Evolutionary conservation across 1,140 invertebrate genomes (phyloP).

Genomic region (Odontomachus brunneus): DNA sequence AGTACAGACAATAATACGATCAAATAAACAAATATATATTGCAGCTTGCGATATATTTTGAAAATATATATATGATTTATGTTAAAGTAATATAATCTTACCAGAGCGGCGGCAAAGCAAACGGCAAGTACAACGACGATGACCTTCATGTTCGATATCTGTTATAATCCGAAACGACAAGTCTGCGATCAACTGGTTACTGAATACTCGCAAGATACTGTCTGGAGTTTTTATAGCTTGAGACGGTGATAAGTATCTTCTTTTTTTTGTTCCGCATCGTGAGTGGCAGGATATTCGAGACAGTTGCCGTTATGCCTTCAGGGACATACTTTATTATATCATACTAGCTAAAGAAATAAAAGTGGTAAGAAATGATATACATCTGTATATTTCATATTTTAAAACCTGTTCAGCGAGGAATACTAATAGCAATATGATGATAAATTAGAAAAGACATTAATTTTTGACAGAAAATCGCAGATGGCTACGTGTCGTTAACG

Average conservation of each 20-base stretch:
- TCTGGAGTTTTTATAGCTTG: slow-evolving; percentile 63
- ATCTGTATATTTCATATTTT: neutral
- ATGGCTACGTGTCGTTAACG: neutral
- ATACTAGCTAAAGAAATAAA: neutral
- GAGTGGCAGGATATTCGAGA: slow-evolving; percentile 1
- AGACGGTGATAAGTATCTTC: neutral
- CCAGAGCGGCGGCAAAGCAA: slow-evolving; percentile 71
- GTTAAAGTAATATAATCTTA: slow-evolving; percentile 21
- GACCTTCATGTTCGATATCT: slow-evolving; percentile 67
- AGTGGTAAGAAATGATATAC: neutral
- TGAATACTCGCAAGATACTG: slow-evolving; percentile 13
- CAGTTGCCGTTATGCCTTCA: neutral
- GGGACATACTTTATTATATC: neutral
- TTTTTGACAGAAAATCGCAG: neutral
- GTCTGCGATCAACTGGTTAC: slow-evolving; percentile 25
- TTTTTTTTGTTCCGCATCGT: neutral
- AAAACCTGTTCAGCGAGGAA: neutral
- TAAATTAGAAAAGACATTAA: no score
- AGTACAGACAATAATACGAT: no score
- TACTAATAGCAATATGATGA: neutral
- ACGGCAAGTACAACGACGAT: slow-evolving; percentile 67
- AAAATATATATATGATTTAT: neutral
- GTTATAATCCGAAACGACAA: no score
- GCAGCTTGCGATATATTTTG: neutral
- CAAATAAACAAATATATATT: neutral